These are phyloP conservation scores for Ctenoplectra terminalis DNA, from an alignment of 1,140 invertebrate genomes.

Conservation along the genomic window DNA sequence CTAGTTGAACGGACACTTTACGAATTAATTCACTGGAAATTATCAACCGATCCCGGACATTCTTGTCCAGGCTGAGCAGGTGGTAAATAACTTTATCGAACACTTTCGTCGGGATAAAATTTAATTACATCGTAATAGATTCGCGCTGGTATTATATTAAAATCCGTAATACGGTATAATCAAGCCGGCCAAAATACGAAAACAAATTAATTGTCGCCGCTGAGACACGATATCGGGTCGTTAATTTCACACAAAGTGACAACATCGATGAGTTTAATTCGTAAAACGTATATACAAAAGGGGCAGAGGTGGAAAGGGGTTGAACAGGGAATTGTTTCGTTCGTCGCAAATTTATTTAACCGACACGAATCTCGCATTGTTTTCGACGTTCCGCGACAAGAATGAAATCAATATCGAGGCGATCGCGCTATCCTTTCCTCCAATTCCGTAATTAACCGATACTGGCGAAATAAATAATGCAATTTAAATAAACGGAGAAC, in stretches of 20 bases:
- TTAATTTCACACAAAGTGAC: conserved; percentile 37
- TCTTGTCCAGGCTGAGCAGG: not conserved
- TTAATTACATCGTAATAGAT: conserved; percentile 28
- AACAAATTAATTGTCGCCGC: conserved; percentile 39
- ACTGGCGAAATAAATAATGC: conserved; percentile 28
- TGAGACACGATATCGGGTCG: conserved; percentile 21
- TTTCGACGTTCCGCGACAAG: conserved; percentile 1
- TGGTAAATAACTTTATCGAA: conserved; percentile 23
- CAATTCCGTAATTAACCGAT: not conserved
- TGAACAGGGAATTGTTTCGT: not conserved
- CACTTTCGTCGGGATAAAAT: conserved; percentile 20
- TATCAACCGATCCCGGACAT: not conserved
- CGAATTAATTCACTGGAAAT: conserved; percentile 25
- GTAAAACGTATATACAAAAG: conserved; percentile 11
- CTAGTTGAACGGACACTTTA: not conserved
- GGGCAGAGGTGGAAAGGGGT: not conserved
- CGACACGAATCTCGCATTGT: conserved; percentile 8
- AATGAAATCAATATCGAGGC: conserved; percentile 41
- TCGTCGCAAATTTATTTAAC: conserved; percentile 14
- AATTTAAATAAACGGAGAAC: conserved; percentile 30
- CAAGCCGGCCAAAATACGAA: conserved; percentile 14
- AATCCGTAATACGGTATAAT: conserved; percentile 35
- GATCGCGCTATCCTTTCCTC: conserved; percentile 6
- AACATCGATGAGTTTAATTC: conserved; percentile 34
- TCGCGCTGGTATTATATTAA: conserved; percentile 29